phyloP scores from a whole-genome alignment of 2,888 invertebrate species.

The Parnassius orleans region DNA sequence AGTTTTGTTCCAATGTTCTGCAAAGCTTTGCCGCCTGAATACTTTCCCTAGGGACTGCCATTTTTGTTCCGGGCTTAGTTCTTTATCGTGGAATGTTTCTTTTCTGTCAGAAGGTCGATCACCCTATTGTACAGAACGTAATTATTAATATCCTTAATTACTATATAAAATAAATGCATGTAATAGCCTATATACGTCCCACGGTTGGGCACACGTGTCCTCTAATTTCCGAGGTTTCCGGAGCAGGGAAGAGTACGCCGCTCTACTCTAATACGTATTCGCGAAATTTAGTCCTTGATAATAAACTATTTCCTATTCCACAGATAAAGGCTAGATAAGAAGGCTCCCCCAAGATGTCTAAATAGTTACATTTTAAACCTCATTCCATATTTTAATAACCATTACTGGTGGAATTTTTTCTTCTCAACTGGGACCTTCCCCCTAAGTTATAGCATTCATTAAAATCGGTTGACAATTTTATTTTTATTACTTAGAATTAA shows the following conservation, averaged over 20 bases:
- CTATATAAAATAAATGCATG: not conserved
- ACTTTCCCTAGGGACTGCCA: conserved; percentile 76
- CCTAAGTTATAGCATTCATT: too few species aligned
- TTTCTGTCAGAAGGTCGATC: conserved; percentile 61
- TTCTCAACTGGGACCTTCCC: too few species aligned
- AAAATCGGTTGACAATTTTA: too few species aligned
- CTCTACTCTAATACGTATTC: not conserved
- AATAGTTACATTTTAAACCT: too few species aligned
- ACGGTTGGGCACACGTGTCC: too few species aligned
- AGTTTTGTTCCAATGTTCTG: conserved; percentile 60
- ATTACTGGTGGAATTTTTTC: too few species aligned
- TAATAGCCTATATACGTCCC: not conserved
- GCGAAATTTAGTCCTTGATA: not conserved
- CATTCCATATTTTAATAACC: too few species aligned
- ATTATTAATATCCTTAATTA: not conserved
- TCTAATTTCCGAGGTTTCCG: too few species aligned
- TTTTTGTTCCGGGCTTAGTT: conserved; percentile 66
- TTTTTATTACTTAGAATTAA: too few species aligned
- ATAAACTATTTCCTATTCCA: not conserved
- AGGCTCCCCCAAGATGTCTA: too few species aligned
- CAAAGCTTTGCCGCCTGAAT: conserved; percentile 69
- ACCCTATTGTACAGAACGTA: conserved; percentile 51
- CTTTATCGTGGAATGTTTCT: conserved; percentile 62
- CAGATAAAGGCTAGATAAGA: too few species aligned
- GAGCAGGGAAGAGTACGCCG: too few species aligned